Conservation (phyloP, 2,797 vertebrate species). For the Cynodonichthys magdalenae region DNA sequence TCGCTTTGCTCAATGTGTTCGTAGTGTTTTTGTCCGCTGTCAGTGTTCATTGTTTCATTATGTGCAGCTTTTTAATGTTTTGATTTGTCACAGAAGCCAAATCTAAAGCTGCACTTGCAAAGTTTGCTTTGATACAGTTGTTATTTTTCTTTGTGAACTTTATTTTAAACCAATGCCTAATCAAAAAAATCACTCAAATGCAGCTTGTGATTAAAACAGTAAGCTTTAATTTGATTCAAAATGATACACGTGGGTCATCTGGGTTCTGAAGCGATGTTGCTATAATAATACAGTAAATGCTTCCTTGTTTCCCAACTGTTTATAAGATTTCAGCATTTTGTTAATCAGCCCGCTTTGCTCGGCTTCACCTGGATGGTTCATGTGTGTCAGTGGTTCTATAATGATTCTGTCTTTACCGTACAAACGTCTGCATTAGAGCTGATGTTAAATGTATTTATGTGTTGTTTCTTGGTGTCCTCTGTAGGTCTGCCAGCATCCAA, state of each 20-base stretch:
- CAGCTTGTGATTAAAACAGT: constrained; percentile 8
- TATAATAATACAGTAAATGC: neutral
- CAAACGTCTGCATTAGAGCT: neutral
- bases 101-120: constrained; percentile 38
- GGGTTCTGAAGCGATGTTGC: constrained; percentile 11
- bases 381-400: constrained; percentile 38
- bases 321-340: neutral
- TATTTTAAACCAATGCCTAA: constrained; percentile 1
- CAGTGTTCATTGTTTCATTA: neutral
- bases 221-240: neutral
- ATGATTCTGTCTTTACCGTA: neutral
- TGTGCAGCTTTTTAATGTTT: constrained; percentile 11
- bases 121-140: constrained; percentile 24
- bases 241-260: constrained; percentile 31
- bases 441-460: constrained; percentile 29
- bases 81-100: constrained; percentile 44
- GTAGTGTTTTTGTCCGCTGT: constrained; percentile 9
- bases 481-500: constrained; percentile 98
- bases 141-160: constrained; percentile 33
- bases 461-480: constrained; percentile 40
- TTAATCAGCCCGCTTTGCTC: constrained; percentile 5
- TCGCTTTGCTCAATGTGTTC: constrained; percentile 38
- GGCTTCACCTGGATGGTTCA: constrained; percentile 32
- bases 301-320: neutral
- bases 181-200: constrained; percentile 14